Percentiles rank a stretch among this genome's conserved stretches.
These are phyloP conservation scores for Diarsia brunnea DNA, from an alignment of 2,888 invertebrate genomes.

Conservation along the genomic window DNA sequence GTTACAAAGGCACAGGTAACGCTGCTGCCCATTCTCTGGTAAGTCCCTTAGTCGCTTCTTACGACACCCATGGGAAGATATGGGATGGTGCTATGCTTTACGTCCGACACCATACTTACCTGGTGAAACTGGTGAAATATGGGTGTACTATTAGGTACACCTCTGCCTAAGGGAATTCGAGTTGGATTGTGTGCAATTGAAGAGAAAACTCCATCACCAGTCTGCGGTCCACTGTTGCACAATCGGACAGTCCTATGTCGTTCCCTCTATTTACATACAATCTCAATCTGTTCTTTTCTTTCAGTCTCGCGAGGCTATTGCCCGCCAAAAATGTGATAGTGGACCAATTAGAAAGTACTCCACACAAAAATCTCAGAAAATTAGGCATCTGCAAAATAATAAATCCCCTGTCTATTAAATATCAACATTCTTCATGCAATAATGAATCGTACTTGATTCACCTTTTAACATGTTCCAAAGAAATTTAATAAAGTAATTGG, in stretches of 20 bases:
- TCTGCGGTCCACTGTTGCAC: neutral
- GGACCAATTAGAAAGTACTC: neutral
- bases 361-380: neutral
- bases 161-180: no score
- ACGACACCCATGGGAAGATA: no score
- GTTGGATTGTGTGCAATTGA: no score
- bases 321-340: neutral
- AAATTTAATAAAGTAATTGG: constrained; percentile 47
- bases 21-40: no score
- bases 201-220: neutral
- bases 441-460: neutral
- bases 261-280: neutral
- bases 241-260: neutral
- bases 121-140: no score
- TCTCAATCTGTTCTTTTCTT: neutral
- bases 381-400: neutral
- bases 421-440: neutral
- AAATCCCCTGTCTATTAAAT: neutral
- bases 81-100: no score
- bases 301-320: neutral
- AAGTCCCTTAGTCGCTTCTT: no score
- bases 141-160: no score
- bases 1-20: no score
- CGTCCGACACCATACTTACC: no score
- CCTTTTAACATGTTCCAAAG: constrained; percentile 7